A percentile compares a stretch with the other conserved stretches of the same genome.
phyloP scores from a whole-genome alignment of 2,888 invertebrate species.

The Nudaria mundana region DNA sequence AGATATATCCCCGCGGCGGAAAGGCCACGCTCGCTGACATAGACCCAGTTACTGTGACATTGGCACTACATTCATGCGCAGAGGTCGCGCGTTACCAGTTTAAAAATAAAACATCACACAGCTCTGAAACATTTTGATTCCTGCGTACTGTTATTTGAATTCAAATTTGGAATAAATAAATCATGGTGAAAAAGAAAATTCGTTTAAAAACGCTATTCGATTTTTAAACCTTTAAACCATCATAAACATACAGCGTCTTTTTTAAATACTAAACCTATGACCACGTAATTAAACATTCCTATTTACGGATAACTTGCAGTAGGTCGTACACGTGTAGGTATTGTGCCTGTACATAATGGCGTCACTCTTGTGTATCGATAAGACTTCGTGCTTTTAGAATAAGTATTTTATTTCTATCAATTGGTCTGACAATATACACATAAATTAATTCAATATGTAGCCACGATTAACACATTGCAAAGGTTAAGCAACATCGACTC shows the following conservation, averaged over 20 bases:
- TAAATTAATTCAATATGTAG: no score
- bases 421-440: background rate
- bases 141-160: no score
- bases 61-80: slow-evolving; percentile 79
- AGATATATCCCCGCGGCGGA: slow-evolving; percentile 43
- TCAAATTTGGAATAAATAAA: background rate
- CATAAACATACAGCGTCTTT: no score
- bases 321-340: slow-evolving; percentile 9
- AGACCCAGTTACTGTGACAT: slow-evolving; percentile 78
- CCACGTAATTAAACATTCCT: slow-evolving; percentile 6
- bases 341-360: background rate
- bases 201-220: background rate
- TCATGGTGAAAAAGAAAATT: background rate
- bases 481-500: no score
- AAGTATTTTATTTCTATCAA: background rate
- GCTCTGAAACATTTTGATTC: slow-evolving; percentile 37
- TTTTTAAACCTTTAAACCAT: no score
- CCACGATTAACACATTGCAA: no score
- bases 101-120: slow-evolving; percentile 67
- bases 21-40: slow-evolving; percentile 72
- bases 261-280: no score
- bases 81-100: slow-evolving; percentile 70
- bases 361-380: background rate
- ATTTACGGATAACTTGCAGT: slow-evolving; percentile 3
- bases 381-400: background rate